Evolutionary conservation across 2,113 vertebrate species (phyloP), one percentile per base, ranked within the genome.

Genomic region (Hassar affinis): DNA sequence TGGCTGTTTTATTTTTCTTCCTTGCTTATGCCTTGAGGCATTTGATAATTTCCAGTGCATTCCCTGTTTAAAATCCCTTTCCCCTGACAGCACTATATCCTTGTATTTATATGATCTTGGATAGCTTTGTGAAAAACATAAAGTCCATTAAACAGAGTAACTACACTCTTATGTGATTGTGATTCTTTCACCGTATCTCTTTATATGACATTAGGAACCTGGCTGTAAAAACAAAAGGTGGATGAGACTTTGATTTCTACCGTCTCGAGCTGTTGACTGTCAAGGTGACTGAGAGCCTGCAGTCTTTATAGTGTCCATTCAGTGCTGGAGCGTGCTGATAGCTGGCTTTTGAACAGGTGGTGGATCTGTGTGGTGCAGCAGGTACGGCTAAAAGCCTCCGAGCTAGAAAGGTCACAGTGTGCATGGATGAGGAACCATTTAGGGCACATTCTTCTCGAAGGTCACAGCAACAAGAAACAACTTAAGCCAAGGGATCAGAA

Each of bases 341-440:
- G 54, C 59, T 78, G 42, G 62, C 64, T 84, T 74, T 77, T 33
- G 80, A 85, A 81, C 86, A 87, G 86, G 84, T 85, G 86, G 86
- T 83, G 69, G 80, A 85, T 74, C 86, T 79, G 80, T 85, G 77
- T 82, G 86, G 84, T 78, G 86, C 86, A 69, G 86, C 84, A 85
- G 86, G 84, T 87, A 85, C 66, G 61, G 86, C 86, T 87, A 85
- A 85, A 87, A 85, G 72, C 83, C 83, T 86, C 57, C 62, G 30
- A 85, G 85, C 85, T 85, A 84, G 66, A 88, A 88, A 88, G 87
- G 87, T 88, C 85, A 86, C 80, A 86, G 78, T 74, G 64, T 86
- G 79, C 83, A 85, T 75, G 86, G 85, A 82, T 86, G 85, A 85
- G 80, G 84, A 86, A 76, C 77, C 83, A 88, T 88, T 85, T 85